Conservation (phyloP, 2,888 invertebrate species). For the Ectemnius cavifrons region DNA sequence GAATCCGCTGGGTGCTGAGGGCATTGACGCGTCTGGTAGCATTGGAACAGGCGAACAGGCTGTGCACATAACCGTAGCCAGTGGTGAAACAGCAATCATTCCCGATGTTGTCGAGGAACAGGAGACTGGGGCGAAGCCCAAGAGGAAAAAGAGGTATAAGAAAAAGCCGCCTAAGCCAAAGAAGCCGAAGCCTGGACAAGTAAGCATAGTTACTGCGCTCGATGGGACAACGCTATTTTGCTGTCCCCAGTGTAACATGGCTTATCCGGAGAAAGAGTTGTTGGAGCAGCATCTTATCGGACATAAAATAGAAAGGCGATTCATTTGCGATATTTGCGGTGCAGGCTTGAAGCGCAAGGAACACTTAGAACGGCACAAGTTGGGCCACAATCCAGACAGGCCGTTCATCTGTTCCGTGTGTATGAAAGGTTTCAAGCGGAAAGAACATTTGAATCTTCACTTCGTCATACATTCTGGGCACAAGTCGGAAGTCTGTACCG, state of each 20-base stretch:
- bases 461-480: constrained; percentile 91
- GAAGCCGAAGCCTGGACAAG: constrained; percentile 89
- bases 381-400: constrained; percentile 89
- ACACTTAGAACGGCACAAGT: constrained; percentile 87
- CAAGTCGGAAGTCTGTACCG: constrained; percentile 88
- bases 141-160: constrained; percentile 89
- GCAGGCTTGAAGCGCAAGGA: constrained; percentile 89
- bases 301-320: constrained; percentile 89
- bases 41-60: constrained; percentile 76
- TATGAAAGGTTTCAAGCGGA: constrained; percentile 88
- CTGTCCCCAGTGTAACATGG: constrained; percentile 90
- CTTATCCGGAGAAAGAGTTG: constrained; percentile 88
- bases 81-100: constrained; percentile 78
- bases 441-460: constrained; percentile 90
- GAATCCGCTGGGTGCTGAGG: constrained; percentile 76
- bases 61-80: constrained; percentile 79
- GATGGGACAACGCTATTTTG: constrained; percentile 88
- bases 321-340: constrained; percentile 88
- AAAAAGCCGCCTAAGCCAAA: constrained; percentile 89
- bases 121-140: constrained; percentile 77
- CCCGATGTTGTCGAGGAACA: constrained; percentile 76
- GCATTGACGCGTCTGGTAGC: constrained; percentile 73
- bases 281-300: constrained; percentile 88
- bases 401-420: constrained; percentile 89
- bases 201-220: constrained; percentile 86